Evolutionary conservation across 30 jellyfish, hydroid and myxozoan genomes (phyloP).

Genomic region (Sanderia malayensis): DNA sequence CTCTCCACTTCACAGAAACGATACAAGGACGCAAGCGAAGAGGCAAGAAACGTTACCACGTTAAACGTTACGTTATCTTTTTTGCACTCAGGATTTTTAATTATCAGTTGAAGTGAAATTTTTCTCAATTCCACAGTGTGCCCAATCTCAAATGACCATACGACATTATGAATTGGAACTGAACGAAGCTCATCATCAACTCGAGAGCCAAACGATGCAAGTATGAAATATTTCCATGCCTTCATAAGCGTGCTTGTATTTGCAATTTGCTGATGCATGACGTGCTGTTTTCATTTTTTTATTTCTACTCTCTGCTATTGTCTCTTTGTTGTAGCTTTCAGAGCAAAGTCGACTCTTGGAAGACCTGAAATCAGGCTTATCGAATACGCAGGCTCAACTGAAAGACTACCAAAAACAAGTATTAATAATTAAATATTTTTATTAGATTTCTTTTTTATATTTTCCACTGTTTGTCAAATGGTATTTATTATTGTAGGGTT

Average conservation of each 20-base stretch:
- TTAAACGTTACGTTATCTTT: not conserved
- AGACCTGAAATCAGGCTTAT: slow-evolving; percentile 21
- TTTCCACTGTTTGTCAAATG: no score
- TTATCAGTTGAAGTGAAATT: no score
- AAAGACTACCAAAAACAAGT: slow-evolving; percentile 54
- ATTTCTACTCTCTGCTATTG: no score
- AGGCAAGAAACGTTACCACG: slow-evolving; percentile 3
- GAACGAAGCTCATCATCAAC: slow-evolving; percentile 73
- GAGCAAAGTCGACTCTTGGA: slow-evolving; percentile 43
- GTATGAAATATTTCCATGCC: no score
- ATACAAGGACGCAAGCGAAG: slow-evolving; percentile 25
- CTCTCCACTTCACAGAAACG: slow-evolving; percentile 41
- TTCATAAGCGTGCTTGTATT: no score
- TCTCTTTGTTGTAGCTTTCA: slow-evolving; percentile 28
- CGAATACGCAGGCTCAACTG: slow-evolving; percentile 35
- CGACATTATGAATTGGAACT: slow-evolving; percentile 69
- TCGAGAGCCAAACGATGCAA: slow-evolving; percentile 41
- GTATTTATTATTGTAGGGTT: no score
- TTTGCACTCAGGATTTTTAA: not conserved
- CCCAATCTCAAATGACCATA: slow-evolving; percentile 53
- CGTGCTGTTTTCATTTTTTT: no score
- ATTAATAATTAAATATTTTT: no score
- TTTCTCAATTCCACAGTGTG: slow-evolving; percentile 18
- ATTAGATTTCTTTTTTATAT: no score
- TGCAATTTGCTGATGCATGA: no score